Conservation (phyloP, 2,113 vertebrate species). For the Daboia siamensis region DNA sequence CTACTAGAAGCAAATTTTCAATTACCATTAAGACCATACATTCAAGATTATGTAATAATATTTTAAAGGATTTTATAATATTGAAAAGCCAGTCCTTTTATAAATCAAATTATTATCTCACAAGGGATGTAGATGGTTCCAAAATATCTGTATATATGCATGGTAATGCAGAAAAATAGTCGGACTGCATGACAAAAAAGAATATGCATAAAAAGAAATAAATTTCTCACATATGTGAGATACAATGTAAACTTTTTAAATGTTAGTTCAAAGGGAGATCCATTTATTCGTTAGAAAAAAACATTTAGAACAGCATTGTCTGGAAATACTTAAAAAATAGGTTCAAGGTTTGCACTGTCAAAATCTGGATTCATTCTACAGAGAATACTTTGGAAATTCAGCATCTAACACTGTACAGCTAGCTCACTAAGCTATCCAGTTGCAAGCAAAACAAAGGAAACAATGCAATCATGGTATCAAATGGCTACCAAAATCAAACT, state of each 20-base stretch:
- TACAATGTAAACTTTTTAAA: constrained; percentile 26
- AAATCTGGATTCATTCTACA: constrained; percentile 74
- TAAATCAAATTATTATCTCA: neutral
- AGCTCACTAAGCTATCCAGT: constrained; percentile 64
- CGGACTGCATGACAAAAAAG: neutral
- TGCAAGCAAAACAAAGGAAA: constrained; percentile 73
- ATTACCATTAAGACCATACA: neutral
- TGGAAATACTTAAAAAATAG: constrained; percentile 58
- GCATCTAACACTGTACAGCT: constrained; percentile 71
- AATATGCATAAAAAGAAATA: neutral
- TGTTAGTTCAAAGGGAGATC: constrained; percentile 48
- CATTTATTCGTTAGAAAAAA: constrained; percentile 61
- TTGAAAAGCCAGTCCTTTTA: neutral
- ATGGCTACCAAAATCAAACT: constrained; percentile 70
- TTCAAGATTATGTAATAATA: neutral
- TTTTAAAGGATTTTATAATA: neutral
- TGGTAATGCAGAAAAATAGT: neutral
- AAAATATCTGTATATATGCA: constrained; percentile 13
- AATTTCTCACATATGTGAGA: neutral
- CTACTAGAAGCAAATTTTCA: neutral
- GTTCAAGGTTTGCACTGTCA: constrained; percentile 62
- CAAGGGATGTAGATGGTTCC: neutral
- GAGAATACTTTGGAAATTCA: constrained; percentile 75
- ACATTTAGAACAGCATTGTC: constrained; percentile 52
- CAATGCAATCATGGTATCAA: constrained; percentile 64